A percentile compares a stretch with the other conserved stretches of the same genome.
phyloP scores from a whole-genome alignment of 2,888 invertebrate species.

The Drosophila fungiperda region DNA sequence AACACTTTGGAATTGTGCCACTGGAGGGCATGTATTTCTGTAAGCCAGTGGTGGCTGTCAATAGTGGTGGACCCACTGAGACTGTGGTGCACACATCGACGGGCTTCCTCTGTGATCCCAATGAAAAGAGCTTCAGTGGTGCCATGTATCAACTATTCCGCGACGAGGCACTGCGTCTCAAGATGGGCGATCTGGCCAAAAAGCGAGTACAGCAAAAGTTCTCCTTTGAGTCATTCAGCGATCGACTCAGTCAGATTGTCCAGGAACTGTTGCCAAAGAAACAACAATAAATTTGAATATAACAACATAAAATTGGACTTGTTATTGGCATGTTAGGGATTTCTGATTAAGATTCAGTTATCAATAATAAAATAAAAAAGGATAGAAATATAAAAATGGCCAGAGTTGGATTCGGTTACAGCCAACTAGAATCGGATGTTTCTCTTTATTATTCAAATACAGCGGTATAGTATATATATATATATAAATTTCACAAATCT shows the following conservation, averaged over 20 bases:
- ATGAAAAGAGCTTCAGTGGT: slow-evolving; percentile 89
- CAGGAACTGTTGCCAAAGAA: slow-evolving; percentile 53
- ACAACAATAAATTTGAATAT: slow-evolving; percentile 22
- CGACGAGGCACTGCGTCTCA: slow-evolving; percentile 87
- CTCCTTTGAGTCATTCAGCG: slow-evolving; percentile 92
- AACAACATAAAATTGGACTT: neutral
- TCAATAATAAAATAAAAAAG: neutral
- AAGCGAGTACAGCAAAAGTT: slow-evolving; percentile 92
- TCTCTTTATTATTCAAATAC: slow-evolving; percentile 27
- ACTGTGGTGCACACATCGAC: slow-evolving; percentile 92
- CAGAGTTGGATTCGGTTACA: slow-evolving; percentile 1
- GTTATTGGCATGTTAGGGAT: neutral
- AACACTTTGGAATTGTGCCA: slow-evolving; percentile 99
- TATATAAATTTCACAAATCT: slow-evolving; percentile 42
- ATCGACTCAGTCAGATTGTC: slow-evolving; percentile 87
- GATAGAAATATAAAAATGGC: neutral
- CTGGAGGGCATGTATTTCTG: slow-evolving; percentile 98
- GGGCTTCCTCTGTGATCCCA: slow-evolving; percentile 92
- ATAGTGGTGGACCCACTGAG: slow-evolving; percentile 98
- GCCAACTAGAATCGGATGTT: slow-evolving; percentile 3
- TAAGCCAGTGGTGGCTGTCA: slow-evolving; percentile 97
- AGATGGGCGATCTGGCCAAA: slow-evolving; percentile 91
- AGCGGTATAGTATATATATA: slow-evolving; percentile 5
- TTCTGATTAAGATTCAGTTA: neutral
- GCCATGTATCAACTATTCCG: slow-evolving; percentile 90